A percentile compares a stretch with the other conserved stretches of the same genome.
phyloP scores from a whole-genome alignment of 2,113 vertebrate genomes.

The Pardalotus punctatus region DNA sequence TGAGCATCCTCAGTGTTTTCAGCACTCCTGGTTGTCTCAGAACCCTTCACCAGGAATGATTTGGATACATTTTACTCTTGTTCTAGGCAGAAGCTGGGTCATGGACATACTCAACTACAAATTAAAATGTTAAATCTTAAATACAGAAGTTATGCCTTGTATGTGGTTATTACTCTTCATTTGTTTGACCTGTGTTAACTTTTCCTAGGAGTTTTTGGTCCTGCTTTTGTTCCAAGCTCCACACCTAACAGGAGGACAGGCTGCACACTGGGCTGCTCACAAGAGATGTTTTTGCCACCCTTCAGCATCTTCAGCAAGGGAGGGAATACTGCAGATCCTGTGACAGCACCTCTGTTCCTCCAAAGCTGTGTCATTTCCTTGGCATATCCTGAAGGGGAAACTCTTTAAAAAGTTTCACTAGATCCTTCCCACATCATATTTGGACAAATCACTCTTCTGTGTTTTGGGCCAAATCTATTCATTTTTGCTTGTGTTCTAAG shows the following conservation, averaged over 20 bases:
- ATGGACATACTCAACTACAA: not conserved
- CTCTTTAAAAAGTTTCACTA: not conserved
- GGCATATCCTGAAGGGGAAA: not conserved
- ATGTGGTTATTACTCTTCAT: not conserved
- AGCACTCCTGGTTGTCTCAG: fast-evolving
- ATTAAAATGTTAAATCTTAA: not conserved
- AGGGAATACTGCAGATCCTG: not conserved
- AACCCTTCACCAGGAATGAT: not conserved
- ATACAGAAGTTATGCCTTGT: not conserved
- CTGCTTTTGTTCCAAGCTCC: not conserved
- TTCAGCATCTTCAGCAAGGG: not conserved
- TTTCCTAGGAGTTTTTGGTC: not conserved
- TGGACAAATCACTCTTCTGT: not conserved
- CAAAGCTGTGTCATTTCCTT: not conserved
- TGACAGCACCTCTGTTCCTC: not conserved
- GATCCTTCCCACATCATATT: not conserved
- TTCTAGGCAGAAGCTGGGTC: not conserved
- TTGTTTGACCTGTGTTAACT: not conserved
- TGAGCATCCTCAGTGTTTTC: not conserved
- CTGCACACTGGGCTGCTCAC: not conserved
- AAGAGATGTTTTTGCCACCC: not conserved
- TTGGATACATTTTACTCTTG: not conserved
- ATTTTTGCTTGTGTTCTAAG: not conserved
- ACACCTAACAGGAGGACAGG: not conserved
- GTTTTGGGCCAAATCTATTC: not conserved